Base-by-base conservation (phyloP, 2,797 vertebrate genomes). In the Spinibarbus caldwelli region DNA sequence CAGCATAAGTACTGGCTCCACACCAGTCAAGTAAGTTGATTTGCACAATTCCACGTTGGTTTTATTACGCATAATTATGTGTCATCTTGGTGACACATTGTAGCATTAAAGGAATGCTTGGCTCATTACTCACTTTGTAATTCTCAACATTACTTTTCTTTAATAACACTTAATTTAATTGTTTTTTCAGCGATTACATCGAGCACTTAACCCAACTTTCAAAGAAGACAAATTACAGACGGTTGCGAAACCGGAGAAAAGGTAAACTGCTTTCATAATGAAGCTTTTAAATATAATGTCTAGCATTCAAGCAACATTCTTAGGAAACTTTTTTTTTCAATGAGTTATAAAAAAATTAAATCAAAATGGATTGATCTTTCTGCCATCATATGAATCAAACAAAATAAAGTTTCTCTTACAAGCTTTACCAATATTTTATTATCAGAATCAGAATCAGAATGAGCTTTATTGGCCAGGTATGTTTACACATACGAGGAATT, bases 1-100 rank as follows among this genome's bases (percentile, higher is more conserved):
- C 96, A 94, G 90, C 95, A 97, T 91, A 97, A 94, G 85, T 99
- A 99, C 86, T 99, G 98, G 97, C 97, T 99, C 79, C 98, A 99
- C 86, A 99, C 97, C n/a, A 99, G 98, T 91, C 98, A 99, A 96
- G 98, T 98, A 91, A 86, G 88, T 88, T 19, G 14, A 43, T 77
- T 43, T 80, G 23, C 45, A 36, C 29, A 66, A 9, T 78, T 81
- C 29, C 15, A 31, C 6, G n/a, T 19, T 43, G 11, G 70, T 76
- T 66, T 68, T 38, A 75, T 52, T 81, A 43, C 15, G 14, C 79
- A 59, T 80, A 78, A 88, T 80, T 34, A 23, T 5, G 75, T 84
- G 26, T 34, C 3, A 75, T 82, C 36, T 23, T 41, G 72, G 4
- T 76, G 73, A 85, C 70, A 17, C 52, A 19, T 85, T 67, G 64